Conservation (phyloP, 2,113 vertebrate species). For the Cygnus atratus region DNA sequence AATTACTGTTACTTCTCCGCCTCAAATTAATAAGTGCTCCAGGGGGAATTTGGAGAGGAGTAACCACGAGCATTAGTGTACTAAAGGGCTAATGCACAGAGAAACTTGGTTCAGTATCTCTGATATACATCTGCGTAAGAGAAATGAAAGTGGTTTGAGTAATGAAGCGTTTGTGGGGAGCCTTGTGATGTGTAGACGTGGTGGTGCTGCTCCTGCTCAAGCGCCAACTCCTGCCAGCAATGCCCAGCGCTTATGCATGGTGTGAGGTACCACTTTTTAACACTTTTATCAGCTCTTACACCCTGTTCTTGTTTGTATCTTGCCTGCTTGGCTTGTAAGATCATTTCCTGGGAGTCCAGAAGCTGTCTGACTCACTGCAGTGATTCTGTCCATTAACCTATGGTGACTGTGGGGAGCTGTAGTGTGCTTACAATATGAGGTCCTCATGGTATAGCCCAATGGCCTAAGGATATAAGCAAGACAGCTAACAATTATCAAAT, state of each 20-base stretch:
- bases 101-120: neutral
- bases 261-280: neutral
- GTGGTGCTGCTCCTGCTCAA: neutral
- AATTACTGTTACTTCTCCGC: neutral
- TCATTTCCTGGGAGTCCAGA: neutral
- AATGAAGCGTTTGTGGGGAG: neutral
- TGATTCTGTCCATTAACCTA: neutral
- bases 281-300: neutral
- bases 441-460: neutral
- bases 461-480: neutral
- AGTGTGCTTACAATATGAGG: neutral
- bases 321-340: neutral
- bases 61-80: neutral
- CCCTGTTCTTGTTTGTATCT: neutral
- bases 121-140: neutral
- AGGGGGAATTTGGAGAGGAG: neutral
- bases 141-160: neutral
- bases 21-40: neutral
- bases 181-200: neutral
- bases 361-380: neutral
- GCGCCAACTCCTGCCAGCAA: neutral
- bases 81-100: neutral
- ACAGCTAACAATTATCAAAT: neutral
- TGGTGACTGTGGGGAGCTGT: neutral
- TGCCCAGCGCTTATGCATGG: neutral